Conservation (phyloP, 2,797 vertebrate genomes). For the Labeo calbasu region DNA sequence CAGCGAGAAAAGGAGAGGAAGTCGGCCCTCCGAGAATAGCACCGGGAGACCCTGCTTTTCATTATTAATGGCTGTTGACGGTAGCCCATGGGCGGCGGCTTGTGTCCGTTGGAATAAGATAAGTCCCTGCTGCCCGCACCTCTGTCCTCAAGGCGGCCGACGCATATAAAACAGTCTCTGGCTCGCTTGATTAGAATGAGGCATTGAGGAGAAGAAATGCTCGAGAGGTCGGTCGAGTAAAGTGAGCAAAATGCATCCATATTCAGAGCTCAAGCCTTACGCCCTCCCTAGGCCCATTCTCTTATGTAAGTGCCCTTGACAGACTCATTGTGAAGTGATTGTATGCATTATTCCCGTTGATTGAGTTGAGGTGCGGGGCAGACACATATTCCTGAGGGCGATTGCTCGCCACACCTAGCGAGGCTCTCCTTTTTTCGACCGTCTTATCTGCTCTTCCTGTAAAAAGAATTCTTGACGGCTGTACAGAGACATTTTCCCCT, state of each 20-base stretch:
- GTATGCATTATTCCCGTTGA: constrained; percentile 60
- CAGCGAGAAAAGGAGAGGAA: constrained; percentile 10
- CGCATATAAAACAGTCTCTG: constrained; percentile 44
- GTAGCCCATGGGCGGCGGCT: constrained; percentile 48
- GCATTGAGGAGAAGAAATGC: constrained; percentile 32
- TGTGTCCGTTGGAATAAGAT: constrained; percentile 41
- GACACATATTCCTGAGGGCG: constrained; percentile 45
- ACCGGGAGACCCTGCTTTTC: constrained; percentile 44
- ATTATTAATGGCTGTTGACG: constrained; percentile 60
- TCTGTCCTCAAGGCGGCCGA: constrained; percentile 26
- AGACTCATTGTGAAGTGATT: constrained; percentile 50
- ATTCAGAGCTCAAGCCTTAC: constrained; percentile 46
- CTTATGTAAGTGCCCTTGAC: constrained; percentile 59
- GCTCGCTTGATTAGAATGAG: constrained; percentile 49
- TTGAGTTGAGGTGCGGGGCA: constrained; percentile 50
- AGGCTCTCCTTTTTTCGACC: neutral
- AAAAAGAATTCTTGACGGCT: constrained; percentile 28
- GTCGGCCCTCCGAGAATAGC: constrained; percentile 14
- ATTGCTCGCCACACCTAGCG: constrained; percentile 33
- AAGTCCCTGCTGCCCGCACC: constrained; percentile 34
- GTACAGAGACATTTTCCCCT: neutral
- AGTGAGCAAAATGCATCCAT: constrained; percentile 50
- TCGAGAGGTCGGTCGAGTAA: constrained; percentile 34
- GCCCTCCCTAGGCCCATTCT: constrained; percentile 39
- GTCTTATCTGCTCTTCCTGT: constrained; percentile 20